Evolutionary conservation across 2,797 vertebrate species (phyloP).

Genomic region (Aplochiton taeniatus): DNA sequence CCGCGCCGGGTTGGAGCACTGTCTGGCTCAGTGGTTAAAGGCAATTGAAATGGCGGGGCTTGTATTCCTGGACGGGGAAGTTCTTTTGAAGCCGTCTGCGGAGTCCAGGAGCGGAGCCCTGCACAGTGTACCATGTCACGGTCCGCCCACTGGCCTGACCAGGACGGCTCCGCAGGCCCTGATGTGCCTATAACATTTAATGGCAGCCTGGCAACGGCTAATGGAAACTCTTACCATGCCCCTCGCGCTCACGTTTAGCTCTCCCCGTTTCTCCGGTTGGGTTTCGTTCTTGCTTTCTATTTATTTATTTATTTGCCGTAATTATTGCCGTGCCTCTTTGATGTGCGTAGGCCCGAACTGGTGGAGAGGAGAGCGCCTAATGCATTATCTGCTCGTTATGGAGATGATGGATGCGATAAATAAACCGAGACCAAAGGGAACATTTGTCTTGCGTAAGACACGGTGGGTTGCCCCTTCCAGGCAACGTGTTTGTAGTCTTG

Average conservation of each 20-base stretch:
- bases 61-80: constrained; percentile 61
- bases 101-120: constrained; percentile 75
- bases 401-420: constrained; percentile 64
- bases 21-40: constrained; percentile 52
- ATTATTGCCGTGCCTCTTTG: constrained; percentile 64
- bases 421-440: constrained; percentile 68
- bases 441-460: constrained; percentile 69
- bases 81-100: constrained; percentile 77
- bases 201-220: constrained; percentile 76
- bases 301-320: constrained; percentile 51
- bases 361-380: constrained; percentile 36
- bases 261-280: constrained; percentile 47
- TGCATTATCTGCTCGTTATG: constrained; percentile 74
- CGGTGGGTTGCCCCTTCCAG: constrained; percentile 29
- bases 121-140: constrained; percentile 82
- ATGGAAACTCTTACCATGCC: constrained; percentile 81
- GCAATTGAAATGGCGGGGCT: constrained; percentile 35
- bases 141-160: constrained; percentile 76
- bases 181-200: constrained; percentile 84
- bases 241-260: constrained; percentile 65
- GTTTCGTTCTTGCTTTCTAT: constrained; percentile 32
- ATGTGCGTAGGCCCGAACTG: constrained; percentile 53
- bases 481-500: constrained; percentile 39
- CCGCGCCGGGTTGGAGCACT: constrained; percentile 45
- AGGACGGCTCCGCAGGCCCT: constrained; percentile 69